These are phyloP conservation scores for Gambelia wislizenii DNA, from an alignment of 2,797 vertebrate species.

Conservation along the genomic window DNA sequence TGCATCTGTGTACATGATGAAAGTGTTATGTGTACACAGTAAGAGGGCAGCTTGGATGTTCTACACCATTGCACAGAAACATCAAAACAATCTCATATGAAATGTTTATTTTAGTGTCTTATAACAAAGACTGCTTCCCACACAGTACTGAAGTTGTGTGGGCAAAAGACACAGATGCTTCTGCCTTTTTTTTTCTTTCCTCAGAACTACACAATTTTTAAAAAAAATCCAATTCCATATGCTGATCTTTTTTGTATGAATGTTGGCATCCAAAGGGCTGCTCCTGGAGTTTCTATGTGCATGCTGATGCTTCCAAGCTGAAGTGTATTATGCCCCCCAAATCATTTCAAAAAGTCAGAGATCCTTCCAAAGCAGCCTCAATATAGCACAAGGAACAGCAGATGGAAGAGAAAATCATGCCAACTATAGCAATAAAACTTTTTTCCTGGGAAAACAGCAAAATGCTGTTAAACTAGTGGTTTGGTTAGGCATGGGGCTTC, in stretches of 20 bases:
- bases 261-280: neutral
- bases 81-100: neutral
- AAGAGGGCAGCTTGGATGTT: neutral
- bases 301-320: neutral
- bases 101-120: neutral
- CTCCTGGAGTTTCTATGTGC: neutral
- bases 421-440: neutral
- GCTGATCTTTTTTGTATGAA: neutral
- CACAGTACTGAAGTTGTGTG: neutral
- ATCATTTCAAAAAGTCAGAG: neutral
- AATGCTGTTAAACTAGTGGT: fast-evolving
- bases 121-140: constrained; percentile 1
- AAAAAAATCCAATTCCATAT: neutral
- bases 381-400: constrained; percentile 6
- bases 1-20: neutral
- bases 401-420: constrained; percentile 15
- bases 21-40: neutral
- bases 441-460: neutral
- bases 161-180: neutral
- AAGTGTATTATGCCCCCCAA: neutral
- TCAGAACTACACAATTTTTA: too few species aligned
- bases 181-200: neutral
- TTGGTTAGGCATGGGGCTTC: neutral
- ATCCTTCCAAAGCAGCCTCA: neutral
- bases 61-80: neutral